phyloP scores from a whole-genome alignment of 1,140 invertebrate genomes.

The Meloidogyne hapla region DNA sequence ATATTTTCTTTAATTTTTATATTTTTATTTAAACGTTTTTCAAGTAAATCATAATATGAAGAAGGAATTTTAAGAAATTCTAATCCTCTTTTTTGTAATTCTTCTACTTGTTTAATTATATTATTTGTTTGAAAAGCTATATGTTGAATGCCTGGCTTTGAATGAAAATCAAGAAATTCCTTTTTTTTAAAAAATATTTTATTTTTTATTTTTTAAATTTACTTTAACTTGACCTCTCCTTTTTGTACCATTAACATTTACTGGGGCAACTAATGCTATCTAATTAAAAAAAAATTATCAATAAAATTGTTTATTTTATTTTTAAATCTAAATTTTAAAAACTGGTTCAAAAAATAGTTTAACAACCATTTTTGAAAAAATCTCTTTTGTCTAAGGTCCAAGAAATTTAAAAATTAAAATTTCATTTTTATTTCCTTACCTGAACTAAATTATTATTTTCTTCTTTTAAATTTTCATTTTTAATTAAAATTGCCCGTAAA shows the following conservation, averaged over 20 bases:
- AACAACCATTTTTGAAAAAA: too few species aligned
- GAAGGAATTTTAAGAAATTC: conserved; percentile 86
- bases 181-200: too few species aligned
- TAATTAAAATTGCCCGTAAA: conserved; percentile 88
- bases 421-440: not conserved
- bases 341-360: too few species aligned
- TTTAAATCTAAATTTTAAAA: too few species aligned
- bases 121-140: conserved; percentile 89
- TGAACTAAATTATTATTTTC: not conserved
- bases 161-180: conserved; percentile 97
- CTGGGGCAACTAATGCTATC: conserved; percentile 47
- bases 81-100: conserved; percentile 78
- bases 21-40: conserved; percentile 75
- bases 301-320: too few species aligned
- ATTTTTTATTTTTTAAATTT: too few species aligned
- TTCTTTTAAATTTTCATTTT: conserved; percentile 32
- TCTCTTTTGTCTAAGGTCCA: too few species aligned
- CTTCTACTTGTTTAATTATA: conserved; percentile 79
- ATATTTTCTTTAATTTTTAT: conserved; percentile 81
- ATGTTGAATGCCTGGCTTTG: conserved; percentile 93
- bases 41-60: conserved; percentile 83
- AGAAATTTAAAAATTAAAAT: not conserved
- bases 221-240: conserved; percentile 44
- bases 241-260: conserved; percentile 8
- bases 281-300: conserved; percentile 11